Base-by-base conservation (phyloP, 2,797 vertebrate species). In the Thalassophryne amazonica region DNA sequence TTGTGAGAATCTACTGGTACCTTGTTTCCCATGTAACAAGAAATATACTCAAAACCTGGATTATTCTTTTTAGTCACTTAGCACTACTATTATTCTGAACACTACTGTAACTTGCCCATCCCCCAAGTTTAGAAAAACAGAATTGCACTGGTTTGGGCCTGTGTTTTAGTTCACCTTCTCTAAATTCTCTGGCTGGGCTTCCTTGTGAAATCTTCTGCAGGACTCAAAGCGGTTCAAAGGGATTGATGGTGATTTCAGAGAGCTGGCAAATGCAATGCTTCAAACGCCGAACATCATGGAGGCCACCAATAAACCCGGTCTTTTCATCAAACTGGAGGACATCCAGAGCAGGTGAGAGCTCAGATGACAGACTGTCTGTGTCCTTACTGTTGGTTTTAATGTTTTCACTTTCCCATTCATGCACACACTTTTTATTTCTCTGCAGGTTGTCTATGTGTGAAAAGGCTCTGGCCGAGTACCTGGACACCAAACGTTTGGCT, bases 391-490 rank as follows among this genome's bases (percentile, higher is more conserved):
- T 16, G 13, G n/a, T n/a, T 18, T 16, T 4, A n/a, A 6, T 18
- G 4, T 15, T 22, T 24, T 2, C 4, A 5, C 3, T 46, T 10
- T 23, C 22, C 47, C 24, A 38, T 14, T n/a, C 10, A 19, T 17
- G 1, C 32, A 50, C 22, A 60, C 31, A 50, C 15, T 15, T 15
- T 71, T 15, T 39, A 51, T 60, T 74, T 41, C 77, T 72, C 53
- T 48, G 3, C 84, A 99, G 97, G 66, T 78, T 99, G 59, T 88
- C 91, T 52, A 83, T 96, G 1, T 99, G 96, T 86, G 94, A 98
- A 82, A 99, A 99, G 71, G 95, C 96, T 56, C 83, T 99, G 81
- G 85, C 93, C 5, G 95, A 98, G 60, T 98, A 99, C 71, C 87
- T 99, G 61, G 95, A 99, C 68, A 95, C 89, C 64, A 99, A 99